Evolutionary conservation across 2,113 vertebrate species (phyloP).

Genomic region (Catharus minimus): DNA sequence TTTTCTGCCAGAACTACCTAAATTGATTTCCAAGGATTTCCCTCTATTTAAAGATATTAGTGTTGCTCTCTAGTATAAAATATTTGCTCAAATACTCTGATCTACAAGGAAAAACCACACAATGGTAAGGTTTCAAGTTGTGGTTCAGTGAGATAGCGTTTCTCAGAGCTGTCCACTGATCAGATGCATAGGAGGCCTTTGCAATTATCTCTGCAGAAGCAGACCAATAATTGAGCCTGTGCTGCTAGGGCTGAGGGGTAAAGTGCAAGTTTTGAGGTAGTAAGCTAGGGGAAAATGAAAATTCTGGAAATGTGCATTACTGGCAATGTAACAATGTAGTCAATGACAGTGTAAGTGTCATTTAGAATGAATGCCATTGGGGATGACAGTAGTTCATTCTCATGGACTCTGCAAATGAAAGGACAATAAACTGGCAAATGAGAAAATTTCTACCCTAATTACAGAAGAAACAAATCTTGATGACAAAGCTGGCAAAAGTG

Average conservation of each 20-base stretch:
- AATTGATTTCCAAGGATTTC: slow-evolving; percentile 6
- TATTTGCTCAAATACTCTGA: background rate
- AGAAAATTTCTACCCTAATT: background rate
- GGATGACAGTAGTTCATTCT: background rate
- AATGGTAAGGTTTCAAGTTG: background rate
- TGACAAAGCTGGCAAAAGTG: background rate
- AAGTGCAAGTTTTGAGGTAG: background rate
- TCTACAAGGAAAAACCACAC: background rate
- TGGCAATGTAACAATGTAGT: background rate
- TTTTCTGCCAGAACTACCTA: background rate
- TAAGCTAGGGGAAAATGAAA: background rate
- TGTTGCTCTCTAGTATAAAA: background rate
- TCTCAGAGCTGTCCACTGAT: background rate
- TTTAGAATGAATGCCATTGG: background rate
- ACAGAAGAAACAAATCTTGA: background rate
- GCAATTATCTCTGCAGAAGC: background rate
- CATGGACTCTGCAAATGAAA: background rate
- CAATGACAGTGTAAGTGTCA: background rate
- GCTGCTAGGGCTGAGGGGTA: background rate
- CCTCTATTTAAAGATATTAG: slow-evolving; percentile 36
- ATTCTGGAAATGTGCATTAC: background rate
- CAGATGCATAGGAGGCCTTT: background rate
- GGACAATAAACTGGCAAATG: background rate
- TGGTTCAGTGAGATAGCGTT: background rate
- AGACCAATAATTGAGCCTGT: background rate